Base-by-base conservation (phyloP, 2,888 invertebrate species). In the Plagodis pulveraria region DNA sequence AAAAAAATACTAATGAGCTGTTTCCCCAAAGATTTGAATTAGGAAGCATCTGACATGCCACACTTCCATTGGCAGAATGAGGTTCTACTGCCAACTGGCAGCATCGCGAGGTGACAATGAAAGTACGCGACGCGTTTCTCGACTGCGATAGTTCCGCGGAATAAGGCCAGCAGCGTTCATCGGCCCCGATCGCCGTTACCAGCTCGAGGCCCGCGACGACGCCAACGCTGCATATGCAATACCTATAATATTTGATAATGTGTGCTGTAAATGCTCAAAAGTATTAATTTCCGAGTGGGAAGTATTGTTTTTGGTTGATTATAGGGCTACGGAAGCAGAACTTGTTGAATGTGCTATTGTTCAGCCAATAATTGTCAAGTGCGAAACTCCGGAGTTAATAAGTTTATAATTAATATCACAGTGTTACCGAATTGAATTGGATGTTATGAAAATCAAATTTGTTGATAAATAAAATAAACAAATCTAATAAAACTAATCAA, bases 81-180 rank as follows among this genome's bases (percentile, higher is more conserved):
- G 56, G 56, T 61, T 52, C 60, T 32, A 52, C 52, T 49, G 52
- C 56, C 56, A 65, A 66, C 59, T 62, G 62, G 58, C 64, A 62
- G 58, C 79, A 50, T 75, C 71, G 74, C 74, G 76, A 83, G 87
- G 86, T 87, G 91, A 90, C 91, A 91, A 91, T 90, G 91, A 91
- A 90, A 91, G 91, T 91, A 86, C 85, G 81, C 77, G 76, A 75
- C 78, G 83, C 82, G 81, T 91, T 87, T 90, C 89, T 89, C 86
- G 86, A 80, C 81, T 84, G 89, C 89, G 85, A 89, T 89, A 88
- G 87, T 89, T 87, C 77, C 77, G 72, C 75, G 78, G 83, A 92
- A 91, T 89, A 89, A 91, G 91, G 91, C 91, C 91, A 89, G 83
- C 76, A 56, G 86, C 89, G 91, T 91, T 89, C 91, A 90, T 81